Conservation (phyloP, 2,888 invertebrate species). For the Himalopsyche kuldschensis region DNA sequence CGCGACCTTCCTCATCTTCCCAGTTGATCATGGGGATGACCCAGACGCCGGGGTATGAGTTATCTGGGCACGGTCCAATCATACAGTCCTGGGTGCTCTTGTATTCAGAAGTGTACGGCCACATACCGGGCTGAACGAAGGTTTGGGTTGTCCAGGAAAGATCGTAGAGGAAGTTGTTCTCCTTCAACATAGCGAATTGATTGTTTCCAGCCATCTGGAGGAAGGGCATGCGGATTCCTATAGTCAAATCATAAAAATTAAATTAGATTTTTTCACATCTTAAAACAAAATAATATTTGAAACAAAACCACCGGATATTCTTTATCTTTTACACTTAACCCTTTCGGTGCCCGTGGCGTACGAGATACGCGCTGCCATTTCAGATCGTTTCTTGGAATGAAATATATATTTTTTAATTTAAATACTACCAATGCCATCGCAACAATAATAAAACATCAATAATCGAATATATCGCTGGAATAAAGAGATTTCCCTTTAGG, state of each 20-base stretch:
- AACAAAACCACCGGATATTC: no score
- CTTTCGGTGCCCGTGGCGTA: no score
- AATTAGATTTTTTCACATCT: no score
- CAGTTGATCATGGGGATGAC: conserved; percentile 66
- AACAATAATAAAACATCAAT: no score
- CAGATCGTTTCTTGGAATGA: no score
- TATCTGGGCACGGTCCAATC: conserved; percentile 58
- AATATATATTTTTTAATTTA: no score
- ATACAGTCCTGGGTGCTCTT: conserved; percentile 59
- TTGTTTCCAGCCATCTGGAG: conserved; percentile 61
- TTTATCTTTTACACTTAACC: no score
- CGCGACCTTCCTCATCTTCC: conserved; percentile 49
- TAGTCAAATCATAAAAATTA: conserved; percentile 3
- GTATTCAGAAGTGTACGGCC: conserved; percentile 72
- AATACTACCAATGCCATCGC: no score
- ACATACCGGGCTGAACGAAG: conserved; percentile 54
- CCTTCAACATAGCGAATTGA: conserved; percentile 60
- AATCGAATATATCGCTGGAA: no score
- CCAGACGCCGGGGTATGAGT: conserved; percentile 65
- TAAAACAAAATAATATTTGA: no score
- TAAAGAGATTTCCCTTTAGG: no score
- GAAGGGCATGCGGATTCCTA: conserved; percentile 60
- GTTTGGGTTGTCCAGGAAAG: conserved; percentile 61
- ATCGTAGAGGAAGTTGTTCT: conserved; percentile 61
- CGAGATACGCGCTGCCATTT: no score